Conservation (phyloP, 2,797 vertebrate genomes). For the Lepus townsendii region DNA sequence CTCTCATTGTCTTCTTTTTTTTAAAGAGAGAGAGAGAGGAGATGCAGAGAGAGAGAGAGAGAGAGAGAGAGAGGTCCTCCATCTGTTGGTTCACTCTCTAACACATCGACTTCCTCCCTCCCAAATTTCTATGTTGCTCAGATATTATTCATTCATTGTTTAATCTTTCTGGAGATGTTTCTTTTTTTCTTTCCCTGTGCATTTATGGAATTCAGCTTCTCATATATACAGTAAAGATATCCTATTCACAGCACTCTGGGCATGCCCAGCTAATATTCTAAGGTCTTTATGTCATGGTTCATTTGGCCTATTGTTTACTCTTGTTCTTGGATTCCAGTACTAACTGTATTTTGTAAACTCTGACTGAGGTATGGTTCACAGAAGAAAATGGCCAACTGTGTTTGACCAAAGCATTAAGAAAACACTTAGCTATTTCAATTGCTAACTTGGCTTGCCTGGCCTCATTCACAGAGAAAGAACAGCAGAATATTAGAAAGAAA, state of each 20-base stretch:
- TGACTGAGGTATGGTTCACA: background rate
- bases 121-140: constrained; percentile 25
- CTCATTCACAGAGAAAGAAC: background rate
- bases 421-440: background rate
- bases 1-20: background rate
- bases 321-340: background rate
- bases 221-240: background rate
- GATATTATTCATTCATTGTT: constrained; percentile 55
- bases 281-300: background rate
- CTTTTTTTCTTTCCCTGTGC: background rate
- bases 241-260: background rate
- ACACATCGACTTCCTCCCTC: constrained; percentile 48
- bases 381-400: background rate
- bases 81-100: no score
- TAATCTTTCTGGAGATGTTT: background rate
- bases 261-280: background rate
- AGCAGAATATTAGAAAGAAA: background rate
- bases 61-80: no score
- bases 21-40: no score
- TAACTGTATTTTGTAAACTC: background rate
- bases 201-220: constrained; percentile 15
- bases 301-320: background rate
- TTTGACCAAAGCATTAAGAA: background rate
- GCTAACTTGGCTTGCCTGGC: background rate
- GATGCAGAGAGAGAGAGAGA: no score